These are phyloP conservation scores for Fissipunctia ypsillon DNA, from an alignment of 2,888 invertebrate species.

Conservation along the genomic window DNA sequence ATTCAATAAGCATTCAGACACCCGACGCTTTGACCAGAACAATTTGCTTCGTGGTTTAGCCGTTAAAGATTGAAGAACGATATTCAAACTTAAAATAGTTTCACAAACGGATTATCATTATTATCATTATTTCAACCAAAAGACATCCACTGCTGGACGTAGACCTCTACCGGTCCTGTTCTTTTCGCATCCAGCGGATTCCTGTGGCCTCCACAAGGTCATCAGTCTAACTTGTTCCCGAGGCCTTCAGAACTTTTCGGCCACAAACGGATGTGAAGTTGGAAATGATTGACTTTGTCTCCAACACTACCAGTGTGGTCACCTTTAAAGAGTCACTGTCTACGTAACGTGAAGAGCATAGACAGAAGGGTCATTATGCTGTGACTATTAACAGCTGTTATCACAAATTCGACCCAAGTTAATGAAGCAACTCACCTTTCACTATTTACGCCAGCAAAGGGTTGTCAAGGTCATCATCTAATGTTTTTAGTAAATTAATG, in stretches of 20 bases:
- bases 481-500: background rate
- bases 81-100: too few relatives aligned
- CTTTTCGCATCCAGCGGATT: background rate
- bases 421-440: background rate
- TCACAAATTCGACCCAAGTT: background rate
- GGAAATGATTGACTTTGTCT: background rate
- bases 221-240: background rate
- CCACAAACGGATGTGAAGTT: background rate
- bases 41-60: background rate
- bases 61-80: background rate
- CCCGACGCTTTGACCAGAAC: background rate
- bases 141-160: background rate
- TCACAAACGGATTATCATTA: background rate
- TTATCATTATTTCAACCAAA: background rate
- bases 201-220: background rate
- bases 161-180: background rate
- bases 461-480: background rate
- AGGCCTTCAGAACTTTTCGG: background rate
- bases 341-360: background rate
- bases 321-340: background rate
- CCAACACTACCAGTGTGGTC: background rate
- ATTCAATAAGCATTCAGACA: conserved; percentile 1
- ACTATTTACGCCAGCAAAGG: background rate
- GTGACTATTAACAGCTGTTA: background rate
- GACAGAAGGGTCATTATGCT: background rate